These are phyloP conservation scores for Apis laboriosa DNA, from an alignment of 1,140 invertebrate species.

Conservation along the genomic window DNA sequence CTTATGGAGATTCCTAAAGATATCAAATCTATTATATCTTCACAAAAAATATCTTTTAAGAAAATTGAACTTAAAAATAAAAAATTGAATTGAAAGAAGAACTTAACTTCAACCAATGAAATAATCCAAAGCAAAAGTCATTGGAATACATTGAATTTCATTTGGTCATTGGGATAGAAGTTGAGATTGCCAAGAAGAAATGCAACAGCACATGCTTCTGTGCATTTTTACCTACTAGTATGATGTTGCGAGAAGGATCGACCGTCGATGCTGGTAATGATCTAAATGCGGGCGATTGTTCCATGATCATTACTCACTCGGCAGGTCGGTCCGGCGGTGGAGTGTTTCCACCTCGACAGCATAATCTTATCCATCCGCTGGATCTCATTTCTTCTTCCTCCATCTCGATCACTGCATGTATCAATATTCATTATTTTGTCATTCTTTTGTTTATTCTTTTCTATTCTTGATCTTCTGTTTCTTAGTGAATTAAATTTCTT, in stretches of 20 bases:
- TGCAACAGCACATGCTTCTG: slow-evolving; percentile 12
- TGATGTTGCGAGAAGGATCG: slow-evolving; percentile 44
- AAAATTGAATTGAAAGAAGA: neutral
- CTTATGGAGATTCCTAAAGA: neutral
- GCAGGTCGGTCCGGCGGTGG: slow-evolving; percentile 67
- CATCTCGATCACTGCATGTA: slow-evolving; percentile 67
- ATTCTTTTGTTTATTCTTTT: neutral
- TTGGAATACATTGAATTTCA: neutral
- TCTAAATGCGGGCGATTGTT: slow-evolving; percentile 54
- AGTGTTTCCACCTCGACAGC: slow-evolving; percentile 65
- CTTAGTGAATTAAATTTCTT: neutral
- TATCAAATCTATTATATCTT: neutral
- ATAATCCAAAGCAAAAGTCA: neutral
- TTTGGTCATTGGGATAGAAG: neutral
- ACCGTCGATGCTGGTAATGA: slow-evolving; percentile 52
- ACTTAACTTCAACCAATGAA: neutral
- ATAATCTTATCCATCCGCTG: slow-evolving; percentile 67
- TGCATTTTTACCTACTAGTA: slow-evolving; percentile 48
- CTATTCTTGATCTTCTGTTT: neutral
- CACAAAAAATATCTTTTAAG: too few species aligned
- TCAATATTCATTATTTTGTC: slow-evolving; percentile 6
- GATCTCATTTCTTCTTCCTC: slow-evolving; percentile 66
- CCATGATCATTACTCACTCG: slow-evolving; percentile 70
- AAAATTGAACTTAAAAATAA: neutral
- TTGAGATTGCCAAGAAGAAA: neutral